phyloP scores from a whole-genome alignment of 2,113 vertebrate genomes.

The Motacilla tschutschensis region DNA sequence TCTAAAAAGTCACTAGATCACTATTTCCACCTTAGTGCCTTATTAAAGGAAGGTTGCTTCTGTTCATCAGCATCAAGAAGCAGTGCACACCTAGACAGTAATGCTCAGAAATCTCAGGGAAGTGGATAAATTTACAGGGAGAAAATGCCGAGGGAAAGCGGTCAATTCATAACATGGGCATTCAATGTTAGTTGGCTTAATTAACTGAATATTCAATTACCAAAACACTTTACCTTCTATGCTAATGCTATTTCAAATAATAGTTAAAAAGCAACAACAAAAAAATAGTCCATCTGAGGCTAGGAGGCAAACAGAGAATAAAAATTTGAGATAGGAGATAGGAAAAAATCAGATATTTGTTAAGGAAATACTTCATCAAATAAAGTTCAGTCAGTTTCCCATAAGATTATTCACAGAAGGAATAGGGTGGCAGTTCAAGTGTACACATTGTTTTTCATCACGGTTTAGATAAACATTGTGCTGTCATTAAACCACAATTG shows the following conservation, averaged over 20 bases:
- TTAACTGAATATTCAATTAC: slow-evolving; percentile 25
- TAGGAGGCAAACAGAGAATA: not conserved
- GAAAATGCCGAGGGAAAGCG: not conserved
- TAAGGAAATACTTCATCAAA: not conserved
- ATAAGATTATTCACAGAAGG: not conserved
- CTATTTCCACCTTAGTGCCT: not conserved
- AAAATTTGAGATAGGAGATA: not conserved
- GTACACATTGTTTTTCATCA: not conserved
- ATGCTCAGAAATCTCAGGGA: slow-evolving; percentile 21
- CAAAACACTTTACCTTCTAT: not conserved
- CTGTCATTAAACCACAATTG: not conserved
- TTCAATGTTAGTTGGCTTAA: not conserved
- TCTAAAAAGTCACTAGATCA: not conserved
- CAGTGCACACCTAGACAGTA: not conserved
- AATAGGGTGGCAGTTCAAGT: not conserved
- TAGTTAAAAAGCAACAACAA: not conserved
- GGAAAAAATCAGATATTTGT: not conserved
- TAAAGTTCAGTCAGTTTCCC: not conserved
- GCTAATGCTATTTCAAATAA: slow-evolving; percentile 17
- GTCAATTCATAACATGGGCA: slow-evolving; percentile 4
- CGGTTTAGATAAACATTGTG: not conserved
- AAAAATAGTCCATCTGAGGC: not conserved
- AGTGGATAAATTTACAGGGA: not conserved
- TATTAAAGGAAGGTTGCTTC: not conserved
- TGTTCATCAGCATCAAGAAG: not conserved